Percentiles rank a stretch among this genome's conserved stretches.
Evolutionary conservation across 1,140 invertebrate genomes (phyloP).

Genomic region (Monomorium pharaonis): DNA sequence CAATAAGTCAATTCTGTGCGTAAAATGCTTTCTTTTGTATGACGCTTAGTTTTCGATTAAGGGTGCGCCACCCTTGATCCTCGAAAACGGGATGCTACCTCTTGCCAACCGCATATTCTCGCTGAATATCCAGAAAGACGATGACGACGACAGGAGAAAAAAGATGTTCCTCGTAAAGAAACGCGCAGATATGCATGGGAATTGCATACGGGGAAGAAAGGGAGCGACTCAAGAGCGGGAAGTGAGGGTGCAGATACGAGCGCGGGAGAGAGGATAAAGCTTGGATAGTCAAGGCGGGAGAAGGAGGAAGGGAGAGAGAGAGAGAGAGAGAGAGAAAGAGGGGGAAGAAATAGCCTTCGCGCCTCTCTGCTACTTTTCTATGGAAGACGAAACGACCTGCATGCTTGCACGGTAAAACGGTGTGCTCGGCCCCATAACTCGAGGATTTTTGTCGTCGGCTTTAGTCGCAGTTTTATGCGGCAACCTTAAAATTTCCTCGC

Average conservation of each 20-base stretch:
- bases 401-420: constrained; percentile 70
- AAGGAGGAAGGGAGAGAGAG: not conserved
- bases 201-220: constrained; percentile 71
- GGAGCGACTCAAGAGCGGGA: constrained; percentile 15
- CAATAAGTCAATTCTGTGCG: constrained; percentile 10
- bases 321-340: not conserved
- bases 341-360: constrained; percentile 49
- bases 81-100: not conserved
- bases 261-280: not conserved
- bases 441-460: constrained; percentile 77
- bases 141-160: constrained; percentile 69
- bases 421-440: constrained; percentile 68
- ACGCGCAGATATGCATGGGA: constrained; percentile 80
- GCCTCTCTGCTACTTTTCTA: constrained; percentile 43
- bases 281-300: constrained; percentile 45
- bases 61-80: no score
- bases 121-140: constrained; percentile 66
- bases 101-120: not conserved
- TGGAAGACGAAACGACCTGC: constrained; percentile 64
- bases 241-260: constrained; percentile 3
- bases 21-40: no score
- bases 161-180: constrained; percentile 81
- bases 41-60: constrained; percentile 48
- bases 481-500: constrained; percentile 73
- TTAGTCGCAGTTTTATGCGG: constrained; percentile 74